A percentile compares a stretch with the other conserved stretches of the same genome.
phyloP scores from a whole-genome alignment of 2,888 invertebrate species.

The Leucophenga montana region DNA sequence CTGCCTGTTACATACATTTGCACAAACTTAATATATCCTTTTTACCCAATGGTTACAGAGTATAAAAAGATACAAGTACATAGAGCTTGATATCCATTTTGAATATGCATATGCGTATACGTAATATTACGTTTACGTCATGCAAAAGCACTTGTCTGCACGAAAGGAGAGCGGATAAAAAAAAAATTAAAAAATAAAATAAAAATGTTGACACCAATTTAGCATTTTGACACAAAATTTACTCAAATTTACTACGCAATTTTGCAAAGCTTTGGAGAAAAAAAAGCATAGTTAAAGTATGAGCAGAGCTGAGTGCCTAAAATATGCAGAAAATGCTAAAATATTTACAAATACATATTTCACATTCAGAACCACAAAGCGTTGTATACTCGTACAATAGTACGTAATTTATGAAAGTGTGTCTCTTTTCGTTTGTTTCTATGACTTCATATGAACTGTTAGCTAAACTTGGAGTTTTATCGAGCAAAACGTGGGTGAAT shows the following conservation, averaged over 20 bases:
- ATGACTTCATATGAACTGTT: not conserved
- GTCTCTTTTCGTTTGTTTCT: not conserved
- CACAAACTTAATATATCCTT: no score
- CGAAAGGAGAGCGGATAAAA: conserved; percentile 40
- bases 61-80: no score
- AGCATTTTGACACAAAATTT: conserved; percentile 38
- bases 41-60: no score
- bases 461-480: not conserved
- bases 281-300: conserved; percentile 4
- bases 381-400: not conserved
- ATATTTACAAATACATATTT: conserved; percentile 12
- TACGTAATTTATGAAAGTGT: not conserved
- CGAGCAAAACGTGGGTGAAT: not conserved
- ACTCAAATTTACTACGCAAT: conserved; percentile 5
- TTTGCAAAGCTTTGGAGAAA: not conserved
- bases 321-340: conserved; percentile 19
- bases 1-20: no score
- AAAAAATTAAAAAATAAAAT: no score
- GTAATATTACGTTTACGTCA: conserved; percentile 45
- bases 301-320: not conserved
- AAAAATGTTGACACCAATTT: conserved; percentile 48
- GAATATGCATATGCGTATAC: conserved; percentile 14
- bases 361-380: conserved; percentile 2
- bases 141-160: not conserved
- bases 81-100: not conserved